Percentiles rank a stretch among this genome's conserved stretches.
These are phyloP conservation scores for Hoplias malabaricus DNA, from an alignment of 2,113 vertebrate species.

Conservation along the genomic window DNA sequence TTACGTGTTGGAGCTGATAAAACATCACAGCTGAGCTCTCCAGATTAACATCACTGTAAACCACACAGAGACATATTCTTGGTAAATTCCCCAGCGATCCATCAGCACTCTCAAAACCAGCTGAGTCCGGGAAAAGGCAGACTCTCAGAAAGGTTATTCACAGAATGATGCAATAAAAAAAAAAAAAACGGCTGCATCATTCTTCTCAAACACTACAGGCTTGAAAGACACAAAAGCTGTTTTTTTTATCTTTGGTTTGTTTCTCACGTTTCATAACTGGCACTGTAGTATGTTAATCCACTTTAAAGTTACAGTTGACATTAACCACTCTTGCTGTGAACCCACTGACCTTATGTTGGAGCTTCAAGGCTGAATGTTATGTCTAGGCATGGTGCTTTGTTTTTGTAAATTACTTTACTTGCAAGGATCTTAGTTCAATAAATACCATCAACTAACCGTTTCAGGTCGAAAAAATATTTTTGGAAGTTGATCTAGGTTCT, in stretches of 20 bases:
- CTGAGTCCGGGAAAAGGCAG: constrained; percentile 43
- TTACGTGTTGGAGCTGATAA: constrained; percentile 43
- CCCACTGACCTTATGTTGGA: constrained; percentile 50
- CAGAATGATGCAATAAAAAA: constrained; percentile 46
- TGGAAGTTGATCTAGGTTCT: constrained; percentile 34
- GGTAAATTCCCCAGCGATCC: constrained; percentile 43
- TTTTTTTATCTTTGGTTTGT: constrained; percentile 45
- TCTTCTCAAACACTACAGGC: constrained; percentile 39
- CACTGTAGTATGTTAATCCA: constrained; percentile 54
- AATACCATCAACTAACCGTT: constrained; percentile 47
- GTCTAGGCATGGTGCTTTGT: constrained; percentile 42
- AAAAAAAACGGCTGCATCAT: constrained; percentile 41
- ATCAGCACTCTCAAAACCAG: constrained; percentile 49
- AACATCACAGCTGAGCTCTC: constrained; percentile 40
- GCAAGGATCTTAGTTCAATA: constrained; percentile 49
- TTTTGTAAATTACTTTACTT: constrained; percentile 15
- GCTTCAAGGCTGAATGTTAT: constrained; percentile 54
- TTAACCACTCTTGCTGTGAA: constrained; percentile 56
- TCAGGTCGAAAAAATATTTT: constrained; percentile 43
- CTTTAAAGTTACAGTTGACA: constrained; percentile 47
- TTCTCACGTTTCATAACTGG: constrained; percentile 41
- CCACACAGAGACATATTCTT: constrained; percentile 50
- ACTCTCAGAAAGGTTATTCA: constrained; percentile 50
- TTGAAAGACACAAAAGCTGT: constrained; percentile 35
- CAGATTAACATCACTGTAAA: constrained; percentile 45